Evolutionary conservation across 2,113 vertebrate species (phyloP), one percentile per base, ranked within the genome.

Genomic region (Chroicocephalus ridibundus): DNA sequence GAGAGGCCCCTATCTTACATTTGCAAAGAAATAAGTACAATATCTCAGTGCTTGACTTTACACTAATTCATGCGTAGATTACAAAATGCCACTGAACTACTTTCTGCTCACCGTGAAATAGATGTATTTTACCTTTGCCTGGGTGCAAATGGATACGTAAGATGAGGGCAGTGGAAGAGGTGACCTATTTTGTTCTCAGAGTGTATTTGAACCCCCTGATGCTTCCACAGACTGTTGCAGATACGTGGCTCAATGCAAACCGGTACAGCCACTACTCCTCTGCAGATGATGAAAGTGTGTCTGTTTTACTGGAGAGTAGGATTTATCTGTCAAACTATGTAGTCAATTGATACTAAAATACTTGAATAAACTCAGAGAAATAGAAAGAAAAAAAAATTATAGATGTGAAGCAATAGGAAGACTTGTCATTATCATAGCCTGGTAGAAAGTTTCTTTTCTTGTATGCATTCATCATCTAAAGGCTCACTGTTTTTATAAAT

Each of bases 361-460:
- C 44, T 85, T 90, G 66, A 82, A 82, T 82, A 88, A 95, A 51
- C 42, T 57, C 38, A 29, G 46, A 80, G 82, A 84, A 86, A 82
- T 25, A 58, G 57, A 55, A 86, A 82, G 49, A n/a, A 74, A 93
- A 75, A 71, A 65, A 74, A 49, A 65, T 44, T 74, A 61, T 8
- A 95, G 84, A 85, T 82, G 29, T 47, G 71, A 82, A 94, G 49
- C 26, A 77, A 36, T 54, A 61, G 76, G 83, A 10, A 83, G 31
- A 49, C 17, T 80, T 94, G 66, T 79, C 74, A 66, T 94, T 84
- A 89, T 77, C 71, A 14, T 44, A 88, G 75, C 46, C 54, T 54
- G 8, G n/a, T 91, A 34, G 86, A 46, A 96, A 93, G 20, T 93
- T 93, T 94, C 91, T 88, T 77, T 95, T 91, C 86, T 87, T 94